Evolutionary conservation across 2,113 vertebrate genomes (phyloP), one percentile per base, ranked within the genome.

Genomic region (Pristiophorus japonicus): DNA sequence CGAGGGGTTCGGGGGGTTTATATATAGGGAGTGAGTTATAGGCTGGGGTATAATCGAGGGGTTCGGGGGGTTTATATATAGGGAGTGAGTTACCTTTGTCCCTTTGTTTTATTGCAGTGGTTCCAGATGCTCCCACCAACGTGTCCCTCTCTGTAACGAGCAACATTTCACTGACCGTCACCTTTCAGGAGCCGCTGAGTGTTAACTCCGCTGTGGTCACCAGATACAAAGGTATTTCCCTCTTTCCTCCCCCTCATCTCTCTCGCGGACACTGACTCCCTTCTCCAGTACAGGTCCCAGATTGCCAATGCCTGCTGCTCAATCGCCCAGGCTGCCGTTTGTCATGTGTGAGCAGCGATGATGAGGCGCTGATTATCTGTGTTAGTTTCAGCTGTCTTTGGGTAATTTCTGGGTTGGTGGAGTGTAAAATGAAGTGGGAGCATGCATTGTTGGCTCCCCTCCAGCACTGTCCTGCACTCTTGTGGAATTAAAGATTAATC

Each of bases 131-230:
- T 96, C 99, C 99, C 78, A 97, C 97, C 96, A 97, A 97, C n/a
- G 98, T 98, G 94, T 98, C 98, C 96, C 98, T 99, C 96, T 97
- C 97, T 97, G 98, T 99, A 96, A 98, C 98, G 96, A 98, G 98
- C 96, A 99, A 97, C 96, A 98, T 97, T 95, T 97, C 98, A 55
- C 98, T 99, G 97, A 99, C 98, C 47, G 98, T 99, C 98, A 98
- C 97, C 97, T 99, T 99, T 96, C 98, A 99, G 96, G 99, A 99
- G 96, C 99, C 99, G n/a, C 97, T 97, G 95, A 98, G 98, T 96
- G 97, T 98, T 96, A 99, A 99, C 96, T 98, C 98, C 91, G 98
- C 98, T 55, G 98, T 99, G 96, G 98, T 99, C 96, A 99, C 99
- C 96, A 99, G 98, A 97, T 99, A 99, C 97, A 98, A 98, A 99